Conservation (phyloP, 37 sponge, comb jelly and placozoan genomes). For the Halisarca cf. caerulea region DNA sequence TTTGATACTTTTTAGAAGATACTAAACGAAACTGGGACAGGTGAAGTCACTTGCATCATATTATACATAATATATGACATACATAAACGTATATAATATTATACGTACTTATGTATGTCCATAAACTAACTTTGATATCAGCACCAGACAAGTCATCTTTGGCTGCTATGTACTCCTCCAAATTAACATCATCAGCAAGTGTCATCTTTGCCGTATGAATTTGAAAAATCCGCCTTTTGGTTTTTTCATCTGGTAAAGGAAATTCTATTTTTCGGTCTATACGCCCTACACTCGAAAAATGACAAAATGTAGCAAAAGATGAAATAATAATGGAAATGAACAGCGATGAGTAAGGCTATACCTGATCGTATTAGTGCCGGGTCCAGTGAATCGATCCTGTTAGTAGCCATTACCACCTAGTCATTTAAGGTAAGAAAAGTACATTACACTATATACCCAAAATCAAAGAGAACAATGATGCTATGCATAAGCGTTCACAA, state of each 20-base stretch:
- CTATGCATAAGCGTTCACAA: too few species aligned
- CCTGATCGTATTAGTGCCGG: conserved; percentile 99
- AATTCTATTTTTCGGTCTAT: conserved; percentile 99
- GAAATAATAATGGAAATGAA: neutral
- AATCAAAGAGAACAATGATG: neutral
- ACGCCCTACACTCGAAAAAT: conserved; percentile 78
- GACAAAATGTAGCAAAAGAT: neutral
- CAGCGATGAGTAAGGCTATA: neutral
- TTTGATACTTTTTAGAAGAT: too few species aligned
- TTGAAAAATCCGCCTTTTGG: conserved; percentile 89
- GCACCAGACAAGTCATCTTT: conserved; percentile 99
- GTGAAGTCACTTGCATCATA: neutral
- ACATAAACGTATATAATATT: neutral
- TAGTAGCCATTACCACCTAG: conserved; percentile 98
- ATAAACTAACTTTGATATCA: conserved; percentile 86
- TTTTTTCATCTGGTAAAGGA: conserved; percentile 98
- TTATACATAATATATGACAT: neutral
- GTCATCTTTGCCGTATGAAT: conserved; percentile 98
- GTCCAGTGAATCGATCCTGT: conserved; percentile 99
- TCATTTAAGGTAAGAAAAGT: neutral
- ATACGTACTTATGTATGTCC: too few species aligned
- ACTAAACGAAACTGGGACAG: neutral
- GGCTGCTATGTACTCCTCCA: conserved; percentile 95
- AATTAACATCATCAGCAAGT: conserved; percentile 84
- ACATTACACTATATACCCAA: neutral